Evolutionary conservation across 2,888 invertebrate genomes (phyloP).

Genomic region (Odontomyia ornata): DNA sequence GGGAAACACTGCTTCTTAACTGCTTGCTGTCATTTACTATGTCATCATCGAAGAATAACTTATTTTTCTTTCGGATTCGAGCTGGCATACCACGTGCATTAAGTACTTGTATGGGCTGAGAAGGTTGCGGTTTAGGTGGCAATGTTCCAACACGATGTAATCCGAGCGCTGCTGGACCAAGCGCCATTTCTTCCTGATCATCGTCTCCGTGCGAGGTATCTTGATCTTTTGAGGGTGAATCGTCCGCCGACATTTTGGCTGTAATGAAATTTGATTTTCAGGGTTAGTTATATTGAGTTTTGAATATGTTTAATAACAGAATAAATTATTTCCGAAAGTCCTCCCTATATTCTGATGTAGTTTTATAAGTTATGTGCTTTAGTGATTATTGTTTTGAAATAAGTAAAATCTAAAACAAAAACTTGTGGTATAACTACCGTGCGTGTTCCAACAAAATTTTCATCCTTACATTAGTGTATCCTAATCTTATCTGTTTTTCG

Average conservation of each 20-base stretch:
- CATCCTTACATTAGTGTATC: too few species aligned
- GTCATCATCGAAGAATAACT: constrained; percentile 89
- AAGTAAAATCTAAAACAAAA: too few species aligned
- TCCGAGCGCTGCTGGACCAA: constrained; percentile 82
- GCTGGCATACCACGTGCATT: constrained; percentile 91
- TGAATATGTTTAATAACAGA: too few species aligned
- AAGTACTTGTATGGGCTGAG: constrained; percentile 79
- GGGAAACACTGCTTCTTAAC: constrained; percentile 67
- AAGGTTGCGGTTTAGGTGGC: constrained; percentile 74
- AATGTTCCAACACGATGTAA: constrained; percentile 82
- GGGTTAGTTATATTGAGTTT: too few species aligned
- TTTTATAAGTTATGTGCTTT: too few species aligned
- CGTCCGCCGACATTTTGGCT: constrained; percentile 39
- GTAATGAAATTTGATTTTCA: background rate
- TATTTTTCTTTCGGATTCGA: constrained; percentile 87
- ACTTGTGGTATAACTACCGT: too few species aligned
- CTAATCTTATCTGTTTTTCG: too few species aligned
- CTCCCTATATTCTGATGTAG: too few species aligned
- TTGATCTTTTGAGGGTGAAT: background rate
- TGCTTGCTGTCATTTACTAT: constrained; percentile 83
- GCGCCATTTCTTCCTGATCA: constrained; percentile 73
- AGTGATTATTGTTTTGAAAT: too few species aligned
- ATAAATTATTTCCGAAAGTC: too few species aligned
- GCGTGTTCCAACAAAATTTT: too few species aligned
- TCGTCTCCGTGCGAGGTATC: constrained; percentile 54